Evolutionary conservation across 2,797 vertebrate genomes (phyloP), one percentile per base, ranked within the genome.

Genomic region (Hoplostethus atlanticus): DNA sequence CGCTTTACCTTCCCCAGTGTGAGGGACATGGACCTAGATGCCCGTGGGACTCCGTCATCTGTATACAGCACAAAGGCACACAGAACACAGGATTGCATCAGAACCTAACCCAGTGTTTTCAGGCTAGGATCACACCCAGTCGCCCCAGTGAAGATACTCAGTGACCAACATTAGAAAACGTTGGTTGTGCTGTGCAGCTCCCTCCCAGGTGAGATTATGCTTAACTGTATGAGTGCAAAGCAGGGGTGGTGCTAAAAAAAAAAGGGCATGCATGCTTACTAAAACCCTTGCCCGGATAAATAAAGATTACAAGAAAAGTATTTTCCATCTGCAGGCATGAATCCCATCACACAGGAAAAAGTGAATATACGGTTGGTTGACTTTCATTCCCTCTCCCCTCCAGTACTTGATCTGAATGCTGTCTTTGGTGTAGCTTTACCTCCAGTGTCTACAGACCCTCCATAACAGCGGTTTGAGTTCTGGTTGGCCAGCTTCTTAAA

Each of bases 401-500:
- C 31, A 55, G 15, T 31, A 25, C 2, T 34, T 31, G 13, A 52
- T 50, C 36, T 46, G 12, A 50, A 17, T 7, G 48, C 48, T 2
- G 2, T 50, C 9, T 52, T 17, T 34, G 1, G 44, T 17, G 8
- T 6, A 3, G 21, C 63, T 59, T 89, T 78, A 95, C 94, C 94
- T 89, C 93, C 92, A 58, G 90, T 84, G 80, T 97, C 98, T 84
- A 95, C 91, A 36, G 97, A 95, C 5, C 95, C 87, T 40, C 95
- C 94, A 2, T 99, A 98, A 75, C 92, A 97, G 77, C 98, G 96
- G 81, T 94, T 98, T 30, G 97, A 97, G 91, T 99, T 99, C 92
- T 99, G 98, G 91, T 97, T 99, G 83, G 98, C 98, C 76, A 99
- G 94, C 89, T 99, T 99, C 90, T 99, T 99, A 86, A 96, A 99